Conservation (phyloP, 2,113 vertebrate species). For the Brachypodius melanocephalos region DNA sequence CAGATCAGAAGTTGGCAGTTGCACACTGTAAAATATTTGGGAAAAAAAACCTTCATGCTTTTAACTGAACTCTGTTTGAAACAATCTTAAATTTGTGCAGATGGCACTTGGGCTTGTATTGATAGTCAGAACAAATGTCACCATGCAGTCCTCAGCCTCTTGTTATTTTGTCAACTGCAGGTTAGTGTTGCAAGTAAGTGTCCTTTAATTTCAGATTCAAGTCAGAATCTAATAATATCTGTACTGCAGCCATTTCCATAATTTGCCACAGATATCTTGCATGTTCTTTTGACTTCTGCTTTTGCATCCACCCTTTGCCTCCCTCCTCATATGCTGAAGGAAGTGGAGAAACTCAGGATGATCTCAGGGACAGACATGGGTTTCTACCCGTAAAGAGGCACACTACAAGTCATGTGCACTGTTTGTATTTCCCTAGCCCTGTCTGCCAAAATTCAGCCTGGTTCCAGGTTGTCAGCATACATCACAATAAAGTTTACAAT, state of each 20-base stretch:
- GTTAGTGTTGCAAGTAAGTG: neutral
- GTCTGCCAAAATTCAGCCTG: neutral
- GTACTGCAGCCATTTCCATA: neutral
- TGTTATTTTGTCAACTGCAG: neutral
- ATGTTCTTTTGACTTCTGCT: neutral
- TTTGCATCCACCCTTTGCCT: neutral
- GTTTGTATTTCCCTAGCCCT: neutral
- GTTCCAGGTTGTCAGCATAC: neutral
- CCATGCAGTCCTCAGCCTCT: neutral
- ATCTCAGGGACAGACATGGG: fast-evolving
- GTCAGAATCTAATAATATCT: neutral
- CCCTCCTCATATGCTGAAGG: neutral
- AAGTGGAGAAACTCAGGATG: neutral
- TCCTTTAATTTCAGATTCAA: neutral
- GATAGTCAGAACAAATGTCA: neutral
- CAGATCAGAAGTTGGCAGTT: neutral
- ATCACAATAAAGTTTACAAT: neutral
- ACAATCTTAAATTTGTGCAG: neutral
- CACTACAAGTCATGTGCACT: fast-evolving
- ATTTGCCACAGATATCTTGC: neutral
- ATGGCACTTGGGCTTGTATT: neutral
- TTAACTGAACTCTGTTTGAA: neutral
- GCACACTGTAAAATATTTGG: neutral
- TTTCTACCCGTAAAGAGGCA: neutral
- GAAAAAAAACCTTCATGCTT: neutral